Evolutionary conservation across 64 coral and sea anemone genomes (phyloP), one percentile per base, ranked within the genome.

Genomic region (Montipora efflorescens): DNA sequence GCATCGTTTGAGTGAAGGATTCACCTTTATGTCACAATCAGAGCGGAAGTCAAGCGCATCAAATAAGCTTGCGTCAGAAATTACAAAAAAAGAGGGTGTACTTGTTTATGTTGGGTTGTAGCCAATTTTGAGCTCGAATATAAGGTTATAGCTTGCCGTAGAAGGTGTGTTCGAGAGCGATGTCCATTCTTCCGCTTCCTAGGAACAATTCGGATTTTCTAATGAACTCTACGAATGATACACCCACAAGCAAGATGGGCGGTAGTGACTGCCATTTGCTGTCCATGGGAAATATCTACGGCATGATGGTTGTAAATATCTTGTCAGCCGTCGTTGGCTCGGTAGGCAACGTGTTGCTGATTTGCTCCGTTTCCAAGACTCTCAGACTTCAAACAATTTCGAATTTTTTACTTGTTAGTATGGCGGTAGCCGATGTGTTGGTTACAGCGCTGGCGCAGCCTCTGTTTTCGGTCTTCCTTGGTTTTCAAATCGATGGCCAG

Each of bases 401-500:
- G 1, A 98, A 98, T 59, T 98, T 89, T 64, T 91, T 91, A 36
- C 79, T 98, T 2, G 93, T 92, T 3, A 95, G 93, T 18, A 94
- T 98, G 92, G 92, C 96, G 4, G 43, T 95, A 15, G 93, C 96
- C 69, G 96, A 98, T 59, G 66, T 98, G 49, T 59, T 92, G 8
- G 96, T 98, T 4, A 91, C 96, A 15, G 89, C 88, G 11, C 81
- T 98, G 2, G 75, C 57, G 9, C 96, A 98, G 59, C 96, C 93
- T n/a, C 70, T 98, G 49, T 90, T 98, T 49, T 93, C 88, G 4
- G 58, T 61, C 2, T 97, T 98, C 68, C 85, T 98, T 44, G 72
- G 93, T 13, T 89, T 73, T 9, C 78, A 90, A 28, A 75, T 88
- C 11, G 72, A 47, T 22, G 90, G 74, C 7, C 72, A 59, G 13